These are phyloP conservation scores for Crotalus tigris DNA, from an alignment of 2,113 vertebrate genomes.

Conservation along the genomic window DNA sequence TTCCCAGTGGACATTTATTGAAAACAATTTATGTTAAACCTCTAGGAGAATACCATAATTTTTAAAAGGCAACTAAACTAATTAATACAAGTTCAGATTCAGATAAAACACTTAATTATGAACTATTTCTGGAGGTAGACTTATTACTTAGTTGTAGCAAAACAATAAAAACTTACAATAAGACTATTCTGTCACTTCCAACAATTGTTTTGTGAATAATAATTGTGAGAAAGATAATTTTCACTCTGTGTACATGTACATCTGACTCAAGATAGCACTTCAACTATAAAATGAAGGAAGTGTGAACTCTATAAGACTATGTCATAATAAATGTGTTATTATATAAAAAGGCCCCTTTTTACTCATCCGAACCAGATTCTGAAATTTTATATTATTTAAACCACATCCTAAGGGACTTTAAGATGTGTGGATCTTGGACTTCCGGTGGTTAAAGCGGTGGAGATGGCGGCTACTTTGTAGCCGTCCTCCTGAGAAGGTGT, in stretches of 20 bases:
- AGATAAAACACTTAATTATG: background rate
- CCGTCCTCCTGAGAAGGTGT: too few relatives aligned
- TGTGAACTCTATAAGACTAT: background rate
- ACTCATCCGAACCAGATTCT: background rate
- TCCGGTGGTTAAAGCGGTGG: too few relatives aligned
- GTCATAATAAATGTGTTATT: background rate
- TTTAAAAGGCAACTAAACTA: background rate
- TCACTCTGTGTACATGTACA: background rate
- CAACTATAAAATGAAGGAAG: background rate
- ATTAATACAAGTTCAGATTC: background rate
- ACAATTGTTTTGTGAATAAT: background rate
- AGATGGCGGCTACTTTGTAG: too few relatives aligned
- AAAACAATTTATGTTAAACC: background rate
- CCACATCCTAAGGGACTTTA: background rate
- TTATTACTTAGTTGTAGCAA: background rate
- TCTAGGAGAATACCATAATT: background rate
- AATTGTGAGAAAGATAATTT: background rate
- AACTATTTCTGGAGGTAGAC: background rate
- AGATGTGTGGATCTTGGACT: background rate
- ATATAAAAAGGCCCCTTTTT: background rate
- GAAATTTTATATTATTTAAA: background rate
- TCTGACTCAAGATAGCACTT: background rate
- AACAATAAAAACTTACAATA: background rate
- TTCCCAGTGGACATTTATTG: background rate
- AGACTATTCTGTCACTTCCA: background rate